These are phyloP conservation scores for Eilema caniola DNA, from an alignment of 2,888 invertebrate genomes.

Conservation along the genomic window DNA sequence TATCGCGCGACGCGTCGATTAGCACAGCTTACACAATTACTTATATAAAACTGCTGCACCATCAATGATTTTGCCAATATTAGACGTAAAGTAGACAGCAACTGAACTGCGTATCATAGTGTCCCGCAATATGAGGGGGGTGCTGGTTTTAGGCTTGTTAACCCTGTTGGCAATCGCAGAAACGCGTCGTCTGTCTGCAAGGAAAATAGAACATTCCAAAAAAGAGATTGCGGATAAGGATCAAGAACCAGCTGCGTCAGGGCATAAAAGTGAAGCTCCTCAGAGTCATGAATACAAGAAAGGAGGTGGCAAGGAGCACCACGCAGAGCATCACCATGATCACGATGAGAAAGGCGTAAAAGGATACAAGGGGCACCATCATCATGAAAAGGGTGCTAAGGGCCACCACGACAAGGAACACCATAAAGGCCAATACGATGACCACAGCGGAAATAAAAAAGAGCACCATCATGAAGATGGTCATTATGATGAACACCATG, in stretches of 20 bases:
- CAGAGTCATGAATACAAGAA: conserved; percentile 85
- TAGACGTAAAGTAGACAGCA: conserved; percentile 67
- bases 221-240: conserved; percentile 60
- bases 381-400: conserved; percentile 89
- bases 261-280: conserved; percentile 81
- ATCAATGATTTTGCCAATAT: conserved; percentile 78
- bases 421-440: conserved; percentile 88
- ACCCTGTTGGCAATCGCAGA: conserved; percentile 62
- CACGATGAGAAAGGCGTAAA: conserved; percentile 91
- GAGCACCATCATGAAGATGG: conserved; percentile 89
- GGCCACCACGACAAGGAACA: conserved; percentile 92
- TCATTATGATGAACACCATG: conserved; percentile 88
- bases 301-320: conserved; percentile 90
- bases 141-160: conserved; percentile 68
- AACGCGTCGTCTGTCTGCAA: conserved; percentile 68
- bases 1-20: conserved; percentile 74
- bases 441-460: conserved; percentile 88
- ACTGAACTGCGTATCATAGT: conserved; percentile 54
- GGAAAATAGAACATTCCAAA: conserved; percentile 50
- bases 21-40: conserved; percentile 81
- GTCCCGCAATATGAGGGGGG: conserved; percentile 70
- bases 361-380: conserved; percentile 90
- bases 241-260: conserved; percentile 75
- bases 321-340: conserved; percentile 88
- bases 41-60: conserved; percentile 84